Evolutionary conservation across 1,140 invertebrate genomes (phyloP).

Genomic region (Trichonephila inaurata): DNA sequence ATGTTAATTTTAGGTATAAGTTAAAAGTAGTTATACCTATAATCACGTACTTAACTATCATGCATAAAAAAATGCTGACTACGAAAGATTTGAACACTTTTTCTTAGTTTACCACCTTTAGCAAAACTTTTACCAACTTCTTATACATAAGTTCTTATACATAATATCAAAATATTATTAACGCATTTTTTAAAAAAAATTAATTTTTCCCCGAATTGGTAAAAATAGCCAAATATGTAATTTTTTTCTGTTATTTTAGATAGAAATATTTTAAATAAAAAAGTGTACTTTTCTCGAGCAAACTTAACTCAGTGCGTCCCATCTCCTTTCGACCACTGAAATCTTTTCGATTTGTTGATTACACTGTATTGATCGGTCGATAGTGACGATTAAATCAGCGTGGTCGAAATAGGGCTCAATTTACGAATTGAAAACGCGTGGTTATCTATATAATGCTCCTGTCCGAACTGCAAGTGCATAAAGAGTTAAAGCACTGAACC

Average conservation of each 20-base stretch:
- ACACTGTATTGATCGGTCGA: slow-evolving; percentile 13
- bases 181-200: no score
- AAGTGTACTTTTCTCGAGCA: neutral
- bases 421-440: slow-evolving; percentile 60
- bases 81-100: no score
- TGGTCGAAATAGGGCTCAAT: slow-evolving; percentile 47
- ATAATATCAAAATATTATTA: no score
- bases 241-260: no score
- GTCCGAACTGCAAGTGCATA: slow-evolving; percentile 57
- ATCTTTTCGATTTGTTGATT: slow-evolving; percentile 69
- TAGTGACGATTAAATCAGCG: slow-evolving; percentile 65
- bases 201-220: neutral
- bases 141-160: no score
- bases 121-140: no score
- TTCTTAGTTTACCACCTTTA: no score
- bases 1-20: no score
- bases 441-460: slow-evolving; percentile 44
- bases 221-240: neutral
- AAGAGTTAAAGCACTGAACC: slow-evolving; percentile 74
- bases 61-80: no score
- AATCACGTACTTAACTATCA: no score
- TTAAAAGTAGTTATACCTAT: no score
- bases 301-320: neutral
- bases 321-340: neutral
- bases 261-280: neutral